Conservation (phyloP, 2,113 vertebrate species). For the Ifrita kowaldi region DNA sequence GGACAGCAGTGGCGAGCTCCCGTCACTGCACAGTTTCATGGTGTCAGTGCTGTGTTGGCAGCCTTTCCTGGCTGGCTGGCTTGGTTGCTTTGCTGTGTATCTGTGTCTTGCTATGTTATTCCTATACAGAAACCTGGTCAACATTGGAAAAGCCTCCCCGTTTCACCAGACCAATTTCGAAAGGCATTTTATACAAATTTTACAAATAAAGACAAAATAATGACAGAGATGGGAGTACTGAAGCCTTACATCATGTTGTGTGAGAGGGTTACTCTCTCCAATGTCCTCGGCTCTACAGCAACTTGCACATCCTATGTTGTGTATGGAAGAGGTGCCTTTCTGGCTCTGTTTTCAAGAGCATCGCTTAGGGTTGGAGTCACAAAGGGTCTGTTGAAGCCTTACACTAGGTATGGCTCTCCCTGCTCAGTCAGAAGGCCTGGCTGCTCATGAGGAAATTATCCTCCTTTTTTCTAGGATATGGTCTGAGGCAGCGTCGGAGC, state of each 20-base stretch:
- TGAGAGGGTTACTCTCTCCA: background rate
- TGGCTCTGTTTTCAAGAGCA: background rate
- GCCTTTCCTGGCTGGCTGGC: background rate
- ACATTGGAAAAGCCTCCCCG: background rate
- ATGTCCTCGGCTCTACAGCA: rapidly evolving
- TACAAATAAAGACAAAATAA: slow-evolving; percentile 21
- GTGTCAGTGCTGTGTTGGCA: background rate
- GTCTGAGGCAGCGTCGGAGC: background rate
- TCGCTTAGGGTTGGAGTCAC: background rate
- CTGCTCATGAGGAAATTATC: background rate
- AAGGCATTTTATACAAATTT: slow-evolving; percentile 34
- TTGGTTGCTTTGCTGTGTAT: background rate
- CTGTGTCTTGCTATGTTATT: background rate
- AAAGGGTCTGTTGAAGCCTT: background rate
- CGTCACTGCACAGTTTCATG: background rate
- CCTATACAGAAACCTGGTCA: background rate
- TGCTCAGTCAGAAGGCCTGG: background rate
- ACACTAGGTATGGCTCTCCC: background rate
- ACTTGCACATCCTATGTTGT: background rate
- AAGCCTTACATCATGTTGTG: background rate
- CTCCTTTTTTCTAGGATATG: background rate
- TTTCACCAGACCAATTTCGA: background rate
- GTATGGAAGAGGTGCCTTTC: background rate
- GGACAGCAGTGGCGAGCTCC: background rate
- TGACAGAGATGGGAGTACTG: background rate